Evolutionary conservation across 2,113 vertebrate genomes (phyloP).

Genomic region (Pluvialis apricaria): DNA sequence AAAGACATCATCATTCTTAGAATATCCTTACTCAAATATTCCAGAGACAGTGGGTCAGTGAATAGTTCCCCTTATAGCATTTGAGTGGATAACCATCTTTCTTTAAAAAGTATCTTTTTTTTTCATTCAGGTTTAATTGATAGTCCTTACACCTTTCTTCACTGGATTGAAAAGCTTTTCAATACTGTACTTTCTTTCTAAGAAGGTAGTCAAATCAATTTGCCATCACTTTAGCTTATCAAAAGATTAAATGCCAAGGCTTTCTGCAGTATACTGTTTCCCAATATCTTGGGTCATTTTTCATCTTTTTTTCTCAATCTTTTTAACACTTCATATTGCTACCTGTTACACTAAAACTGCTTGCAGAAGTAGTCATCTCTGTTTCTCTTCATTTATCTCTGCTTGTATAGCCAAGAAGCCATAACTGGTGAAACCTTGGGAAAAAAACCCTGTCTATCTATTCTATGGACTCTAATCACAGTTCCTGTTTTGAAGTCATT

Average conservation of each 20-base stretch:
- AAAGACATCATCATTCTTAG: background rate
- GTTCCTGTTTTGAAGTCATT: background rate
- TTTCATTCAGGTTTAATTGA: background rate
- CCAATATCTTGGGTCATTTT: background rate
- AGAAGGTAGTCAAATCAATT: background rate
- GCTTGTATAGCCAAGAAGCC: background rate
- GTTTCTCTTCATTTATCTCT: background rate
- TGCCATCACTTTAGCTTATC: background rate
- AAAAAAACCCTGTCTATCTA: background rate
- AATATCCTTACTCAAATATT: background rate
- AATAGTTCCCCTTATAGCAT: background rate
- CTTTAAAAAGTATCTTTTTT: background rate
- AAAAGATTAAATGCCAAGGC: background rate
- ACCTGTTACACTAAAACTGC: background rate
- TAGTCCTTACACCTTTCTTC: background rate
- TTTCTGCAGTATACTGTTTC: background rate
- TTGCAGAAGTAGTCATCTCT: background rate
- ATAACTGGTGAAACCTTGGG: background rate
- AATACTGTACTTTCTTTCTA: background rate
- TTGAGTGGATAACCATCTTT: background rate
- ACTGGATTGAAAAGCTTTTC: background rate
- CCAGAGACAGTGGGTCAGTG: background rate
- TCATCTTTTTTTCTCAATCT: background rate
- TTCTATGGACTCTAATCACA: background rate
- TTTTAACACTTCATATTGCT: background rate